Base-by-base conservation (phyloP, 1,140 invertebrate genomes). In the Kradibia gibbosae region DNA sequence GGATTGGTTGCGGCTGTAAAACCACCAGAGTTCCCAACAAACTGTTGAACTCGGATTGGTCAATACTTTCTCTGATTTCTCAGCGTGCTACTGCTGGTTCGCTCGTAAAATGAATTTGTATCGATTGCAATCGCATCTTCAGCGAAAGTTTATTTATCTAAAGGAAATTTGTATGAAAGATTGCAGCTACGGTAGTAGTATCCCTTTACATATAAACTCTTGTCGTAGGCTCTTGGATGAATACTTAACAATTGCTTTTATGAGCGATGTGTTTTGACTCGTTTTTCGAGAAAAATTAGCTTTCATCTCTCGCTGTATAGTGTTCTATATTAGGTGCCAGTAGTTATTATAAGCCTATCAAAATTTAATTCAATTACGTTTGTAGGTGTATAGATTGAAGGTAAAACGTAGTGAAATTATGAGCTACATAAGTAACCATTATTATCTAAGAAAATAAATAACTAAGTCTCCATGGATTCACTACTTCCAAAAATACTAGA, bases 1-100 rank as follows among this genome's bases (percentile, higher is more conserved):
- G 34, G 53, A n/a, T 76, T n/a, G 25, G 15, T 39, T 0, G 34
- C 4, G 74, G 11, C 57, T 34, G 70, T 60, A 72, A 60, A 80
- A 39, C 55, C 25, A 45, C 39, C 25, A 45, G 25, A 17, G 78
- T 25, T 17, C 50, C n/a, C 80, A 72, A 78, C 73, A 73, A 80
- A 79, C 55, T 70, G 50, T 48, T 73, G 25, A 1, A 3, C 55
- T 62, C 2, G 3, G 25, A 1, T 25, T 31, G 3, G 2, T 15
- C 10, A 65, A 53, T 45, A 57, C 42, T 39, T 74, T 74, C 39
- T 48, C 65, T 62, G 53, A 81, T 71, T 78, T 71, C 45, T 78
- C 60, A 15, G 15, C 42, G 57, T 15, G 36, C 4, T 42, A n/a
- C 48, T 39, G 62, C 45, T 78, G 45, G 60, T 34, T 78, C 55